Evolutionary conservation across 2,888 invertebrate species (phyloP).

Genomic region (Meloe dianella): DNA sequence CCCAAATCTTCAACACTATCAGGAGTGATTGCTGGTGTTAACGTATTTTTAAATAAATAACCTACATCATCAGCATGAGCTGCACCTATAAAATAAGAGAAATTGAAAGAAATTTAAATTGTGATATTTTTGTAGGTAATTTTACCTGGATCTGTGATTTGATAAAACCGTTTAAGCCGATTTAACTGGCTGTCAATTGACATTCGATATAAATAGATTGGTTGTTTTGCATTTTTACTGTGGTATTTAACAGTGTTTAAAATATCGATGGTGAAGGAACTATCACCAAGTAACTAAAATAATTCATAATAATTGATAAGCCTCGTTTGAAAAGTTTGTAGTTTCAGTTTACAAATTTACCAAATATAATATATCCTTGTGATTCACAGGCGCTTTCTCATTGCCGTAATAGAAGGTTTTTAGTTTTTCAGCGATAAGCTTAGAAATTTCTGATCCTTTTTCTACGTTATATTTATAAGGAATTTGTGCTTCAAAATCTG

Average conservation of each 20-base stretch:
- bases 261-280: conserved; percentile 38
- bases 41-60: conserved; percentile 41
- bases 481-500: conserved; percentile 38
- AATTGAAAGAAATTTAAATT: neutral
- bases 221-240: conserved; percentile 28
- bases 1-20: conserved; percentile 44
- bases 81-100: conserved; percentile 30
- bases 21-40: conserved; percentile 35
- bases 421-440: conserved; percentile 54
- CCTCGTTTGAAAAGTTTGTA: neutral
- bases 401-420: conserved; percentile 50
- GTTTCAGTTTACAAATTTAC: no score
- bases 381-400: neutral
- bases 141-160: conserved; percentile 37
- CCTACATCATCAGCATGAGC: conserved; percentile 45
- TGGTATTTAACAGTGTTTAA: conserved; percentile 34
- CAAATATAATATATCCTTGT: no score
- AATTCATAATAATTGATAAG: no score
- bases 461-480: conserved; percentile 43
- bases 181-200: conserved; percentile 39
- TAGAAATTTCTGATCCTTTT: conserved; percentile 38
- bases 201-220: conserved; percentile 43
- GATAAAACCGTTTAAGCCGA: conserved; percentile 36
- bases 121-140: neutral
- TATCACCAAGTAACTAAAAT: conserved; percentile 43